Percentiles rank a stretch among this genome's conserved stretches.
phyloP scores from a whole-genome alignment of 2,797 vertebrate species.

The Triplophysa yarkandensis region DNA sequence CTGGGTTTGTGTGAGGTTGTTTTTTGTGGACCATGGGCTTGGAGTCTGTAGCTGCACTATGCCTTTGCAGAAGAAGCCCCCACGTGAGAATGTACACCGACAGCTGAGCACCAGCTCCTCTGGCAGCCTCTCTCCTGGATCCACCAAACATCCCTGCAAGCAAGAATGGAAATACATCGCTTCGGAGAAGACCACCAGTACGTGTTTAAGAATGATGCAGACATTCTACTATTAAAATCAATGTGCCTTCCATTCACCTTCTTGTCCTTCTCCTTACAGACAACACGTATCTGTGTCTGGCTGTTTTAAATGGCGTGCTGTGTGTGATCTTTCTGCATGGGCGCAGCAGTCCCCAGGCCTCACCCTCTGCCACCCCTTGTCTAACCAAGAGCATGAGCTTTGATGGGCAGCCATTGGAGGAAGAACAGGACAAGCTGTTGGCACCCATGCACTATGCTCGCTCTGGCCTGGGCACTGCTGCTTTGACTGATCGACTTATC shows the following conservation, averaged over 20 bases:
- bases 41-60: slow-evolving; percentile 95
- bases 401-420: slow-evolving; percentile 83
- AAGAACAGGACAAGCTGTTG: slow-evolving; percentile 84
- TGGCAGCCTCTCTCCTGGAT: slow-evolving; percentile 89
- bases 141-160: slow-evolving; percentile 82
- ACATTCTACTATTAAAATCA: not conserved
- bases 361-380: slow-evolving; percentile 91
- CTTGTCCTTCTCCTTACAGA: slow-evolving; percentile 65
- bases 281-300: slow-evolving; percentile 95
- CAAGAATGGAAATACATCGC: slow-evolving; percentile 99
- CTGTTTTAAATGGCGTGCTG: slow-evolving; percentile 91
- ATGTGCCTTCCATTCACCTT: not conserved
- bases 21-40: slow-evolving; percentile 67
- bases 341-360: slow-evolving; percentile 93
- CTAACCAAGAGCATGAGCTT: slow-evolving; percentile 96
- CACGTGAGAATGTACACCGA: slow-evolving; percentile 93
- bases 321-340: slow-evolving; percentile 96
- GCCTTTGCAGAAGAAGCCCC: slow-evolving; percentile 98
- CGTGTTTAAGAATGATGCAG: slow-evolving; percentile 58
- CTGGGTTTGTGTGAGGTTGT: slow-evolving; percentile 31
- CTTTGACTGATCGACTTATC: slow-evolving; percentile 85
- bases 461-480: slow-evolving; percentile 90
- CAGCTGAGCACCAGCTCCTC: slow-evolving; percentile 93
- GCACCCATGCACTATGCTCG: slow-evolving; percentile 96
- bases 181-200: slow-evolving; percentile 97